Percentiles rank a stretch among this genome's conserved stretches.
phyloP scores from a whole-genome alignment of 2,888 invertebrate genomes.

The Stegophylla sp. region DNA sequence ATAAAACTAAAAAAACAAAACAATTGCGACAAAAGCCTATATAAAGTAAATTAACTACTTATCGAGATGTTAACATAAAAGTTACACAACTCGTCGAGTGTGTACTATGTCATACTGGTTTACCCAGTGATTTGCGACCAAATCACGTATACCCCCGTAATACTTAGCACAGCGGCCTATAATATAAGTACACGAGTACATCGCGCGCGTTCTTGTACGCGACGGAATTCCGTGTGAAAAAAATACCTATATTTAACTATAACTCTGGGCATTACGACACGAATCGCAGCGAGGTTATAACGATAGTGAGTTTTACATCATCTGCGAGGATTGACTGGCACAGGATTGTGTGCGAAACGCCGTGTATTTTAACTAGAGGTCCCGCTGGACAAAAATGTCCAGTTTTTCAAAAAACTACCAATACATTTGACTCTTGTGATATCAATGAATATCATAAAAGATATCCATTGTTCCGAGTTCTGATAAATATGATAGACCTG shows the following conservation, averaged over 20 bases:
- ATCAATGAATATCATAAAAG: too few species aligned
- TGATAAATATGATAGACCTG: too few species aligned
- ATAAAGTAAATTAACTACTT: neutral
- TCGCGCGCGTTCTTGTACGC: neutral
- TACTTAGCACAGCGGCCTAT: too few species aligned
- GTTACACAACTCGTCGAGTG: constrained; percentile 20
- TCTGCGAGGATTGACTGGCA: neutral
- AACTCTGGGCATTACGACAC: constrained; percentile 26
- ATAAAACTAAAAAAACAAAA: too few species aligned
- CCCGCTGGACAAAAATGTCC: too few species aligned
- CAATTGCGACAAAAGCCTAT: constrained; percentile 24
- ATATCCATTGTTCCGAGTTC: too few species aligned
- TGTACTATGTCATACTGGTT: constrained; percentile 54
- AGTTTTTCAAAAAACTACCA: too few species aligned
- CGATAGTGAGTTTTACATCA: neutral
- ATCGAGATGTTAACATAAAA: constrained; percentile 28
- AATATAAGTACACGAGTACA: neutral
- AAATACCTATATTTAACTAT: constrained; percentile 30
- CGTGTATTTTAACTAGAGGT: too few species aligned
- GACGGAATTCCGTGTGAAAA: constrained; percentile 29
- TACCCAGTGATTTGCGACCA: constrained; percentile 42
- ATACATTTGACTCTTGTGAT: too few species aligned
- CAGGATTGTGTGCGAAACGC: neutral
- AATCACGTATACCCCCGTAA: constrained; percentile 18
- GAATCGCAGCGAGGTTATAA: neutral